A percentile compares a stretch with the other conserved stretches of the same genome.
These are phyloP conservation scores for Anguilla pacifica DNA, from an alignment of 2,797 vertebrate genomes.

Conservation along the genomic window DNA sequence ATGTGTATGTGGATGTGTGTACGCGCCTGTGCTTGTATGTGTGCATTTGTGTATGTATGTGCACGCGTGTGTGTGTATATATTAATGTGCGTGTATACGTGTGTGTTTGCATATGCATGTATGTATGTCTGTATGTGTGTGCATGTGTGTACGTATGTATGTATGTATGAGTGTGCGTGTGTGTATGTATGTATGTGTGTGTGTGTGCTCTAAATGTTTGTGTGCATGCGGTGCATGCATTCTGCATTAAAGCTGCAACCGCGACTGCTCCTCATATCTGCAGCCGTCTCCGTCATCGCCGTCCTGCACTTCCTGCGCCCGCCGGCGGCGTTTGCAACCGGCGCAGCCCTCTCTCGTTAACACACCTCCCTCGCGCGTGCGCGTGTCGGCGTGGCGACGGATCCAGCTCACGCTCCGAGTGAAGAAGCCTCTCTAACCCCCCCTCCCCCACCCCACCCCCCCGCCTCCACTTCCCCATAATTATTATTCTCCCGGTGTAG, in stretches of 20 bases:
- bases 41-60: background rate
- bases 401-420: too few relatives aligned
- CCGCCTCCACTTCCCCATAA: background rate
- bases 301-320: background rate
- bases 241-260: background rate
- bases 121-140: background rate
- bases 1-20: background rate
- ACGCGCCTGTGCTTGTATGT: background rate
- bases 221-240: background rate
- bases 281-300: background rate
- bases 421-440: too few relatives aligned
- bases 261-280: background rate
- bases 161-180: background rate
- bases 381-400: background rate
- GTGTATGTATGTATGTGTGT: background rate
- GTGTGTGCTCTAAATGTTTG: background rate
- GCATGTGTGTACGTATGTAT: background rate
- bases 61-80: background rate
- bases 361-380: background rate
- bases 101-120: background rate
- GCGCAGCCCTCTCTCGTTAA: background rate
- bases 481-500: constrained; percentile 9
- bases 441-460: background rate
- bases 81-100: background rate
- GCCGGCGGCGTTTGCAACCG: background rate